A percentile compares a stretch with the other conserved stretches of the same genome.
phyloP scores from a whole-genome alignment of 2,113 vertebrate species.

The Macaca fascicularis region T2T-MFA8v1.1 NC_088375.1:208016001-208016500 shows the following conservation, averaged over 20 bases:
- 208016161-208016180: not conserved
- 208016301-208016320: not conserved
- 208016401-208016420: not conserved
- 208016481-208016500: not conserved
- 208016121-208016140: not conserved
- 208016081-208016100: not conserved
- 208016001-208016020: not conserved
- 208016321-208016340: not conserved
- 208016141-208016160: not conserved
- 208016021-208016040: not conserved
- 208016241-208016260: not conserved
- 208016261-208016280: not conserved
- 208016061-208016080: not conserved
- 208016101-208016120: not conserved
- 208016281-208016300: no score
- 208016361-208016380: not conserved
- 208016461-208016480: not conserved
- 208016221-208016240: not conserved
- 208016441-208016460: not conserved
- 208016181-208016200: not conserved
- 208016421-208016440: not conserved
- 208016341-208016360: not conserved
- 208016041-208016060: not conserved
- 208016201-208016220: not conserved
- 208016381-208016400: not conserved